Evolutionary conservation across 2,797 vertebrate genomes (phyloP), one percentile per base, ranked within the genome.

Genomic region (Babyrousa celebensis): DNA sequence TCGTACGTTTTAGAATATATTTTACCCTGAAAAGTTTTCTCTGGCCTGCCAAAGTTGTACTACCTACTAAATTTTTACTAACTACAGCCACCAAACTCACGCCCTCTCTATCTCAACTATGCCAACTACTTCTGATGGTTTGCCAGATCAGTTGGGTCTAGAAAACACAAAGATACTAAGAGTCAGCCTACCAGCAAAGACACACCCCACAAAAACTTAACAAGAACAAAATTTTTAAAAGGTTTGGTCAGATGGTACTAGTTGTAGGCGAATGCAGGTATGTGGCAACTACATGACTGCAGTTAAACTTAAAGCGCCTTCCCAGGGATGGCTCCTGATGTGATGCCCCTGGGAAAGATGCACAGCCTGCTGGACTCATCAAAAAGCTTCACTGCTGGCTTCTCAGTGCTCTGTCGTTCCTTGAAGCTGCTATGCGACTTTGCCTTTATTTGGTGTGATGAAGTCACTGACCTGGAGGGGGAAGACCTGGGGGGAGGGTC

Each of bases 121-220:
- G 40, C 15, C 1, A 83, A 70, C 23, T 29, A 82, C 77, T 68
- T 86, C 52, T 67, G 11, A n/a, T 52, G 65, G n/a, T 72, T 12
- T 21, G 17, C 17, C 67, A 29, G 17, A 91, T 48, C 67, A 52
- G 12, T 0, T 15, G 36, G 36, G 60, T 60, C n/a, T 82, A 91
- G 36, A 74, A 70, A 79, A 91, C 11, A 48, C 11, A 40, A 56
- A 78, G 56, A 85, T 6, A 62, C 21, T 67, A 67, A 65, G 25
- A 65, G 58, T 71, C 60, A 91, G 71, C 23, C 70, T 60, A 29
- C 20, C 60, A 74, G 68, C 29, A 75, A 87, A 72, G 58, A 63
- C 52, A 95, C 48, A 86, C 29, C 16, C 80, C 14, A 36, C 1
- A 4, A 60, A 80, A 82, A 18, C 12, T 20, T 27, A 78, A 54